Percentiles rank a stretch among this genome's conserved stretches.
phyloP scores from a whole-genome alignment of 2,888 invertebrate genomes.

The Pheosia tremula region DNA sequence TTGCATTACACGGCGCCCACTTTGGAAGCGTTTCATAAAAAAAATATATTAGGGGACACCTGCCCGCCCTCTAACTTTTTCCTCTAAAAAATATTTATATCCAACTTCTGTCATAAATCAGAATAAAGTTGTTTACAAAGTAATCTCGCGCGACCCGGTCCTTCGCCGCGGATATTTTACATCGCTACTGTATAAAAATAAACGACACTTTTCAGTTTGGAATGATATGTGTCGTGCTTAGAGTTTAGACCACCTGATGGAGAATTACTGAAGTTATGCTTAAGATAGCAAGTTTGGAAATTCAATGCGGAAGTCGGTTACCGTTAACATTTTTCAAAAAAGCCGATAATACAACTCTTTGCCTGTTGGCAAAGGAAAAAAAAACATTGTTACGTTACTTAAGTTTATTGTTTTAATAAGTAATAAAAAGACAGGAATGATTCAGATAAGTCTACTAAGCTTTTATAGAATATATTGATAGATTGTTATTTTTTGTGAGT shows the following conservation, averaged over 20 bases:
- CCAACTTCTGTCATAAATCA: conserved; percentile 82
- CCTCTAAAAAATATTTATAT: conserved; percentile 79
- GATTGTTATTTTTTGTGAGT: no score
- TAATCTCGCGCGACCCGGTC: conserved; percentile 67
- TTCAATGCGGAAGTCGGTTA: neutral
- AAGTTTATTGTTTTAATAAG: no score
- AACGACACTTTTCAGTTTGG: conserved; percentile 46
- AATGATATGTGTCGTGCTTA: conserved; percentile 28
- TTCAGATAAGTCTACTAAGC: no score
- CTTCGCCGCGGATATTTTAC: conserved; percentile 45
- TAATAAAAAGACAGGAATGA: no score
- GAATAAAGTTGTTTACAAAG: conserved; percentile 81
- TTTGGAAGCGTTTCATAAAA: conserved; percentile 64
- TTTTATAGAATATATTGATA: no score
- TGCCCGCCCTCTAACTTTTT: conserved; percentile 70
- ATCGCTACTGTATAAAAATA: conserved; percentile 47
- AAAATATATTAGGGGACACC: conserved; percentile 79
- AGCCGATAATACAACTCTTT: no score
- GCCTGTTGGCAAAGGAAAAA: no score
- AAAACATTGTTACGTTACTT: no score
- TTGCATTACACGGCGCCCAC: conserved; percentile 61
- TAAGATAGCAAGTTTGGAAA: neutral
- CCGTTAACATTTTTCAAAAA: neutral
- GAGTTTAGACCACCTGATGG: conserved; percentile 13
- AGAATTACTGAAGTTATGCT: conserved; percentile 17